Conservation (phyloP, 1,140 invertebrate genomes). For the Melanaphis sacchari region DNA sequence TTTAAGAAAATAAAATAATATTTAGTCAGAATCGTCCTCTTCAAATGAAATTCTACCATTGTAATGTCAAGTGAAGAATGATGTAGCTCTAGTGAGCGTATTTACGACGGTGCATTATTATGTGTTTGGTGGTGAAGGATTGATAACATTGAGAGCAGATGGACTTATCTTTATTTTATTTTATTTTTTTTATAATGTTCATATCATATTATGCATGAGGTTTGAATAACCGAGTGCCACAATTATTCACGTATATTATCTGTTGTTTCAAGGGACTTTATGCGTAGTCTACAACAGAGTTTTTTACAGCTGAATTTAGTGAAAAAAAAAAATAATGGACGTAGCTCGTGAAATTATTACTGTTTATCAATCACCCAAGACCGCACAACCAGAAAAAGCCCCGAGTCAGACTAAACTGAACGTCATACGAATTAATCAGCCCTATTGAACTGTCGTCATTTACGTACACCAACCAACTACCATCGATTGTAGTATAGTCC, state of each 20-base stretch:
- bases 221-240: neutral
- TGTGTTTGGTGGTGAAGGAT: neutral
- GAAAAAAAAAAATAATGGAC: neutral
- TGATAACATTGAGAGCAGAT: neutral
- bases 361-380: neutral
- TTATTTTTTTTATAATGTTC: neutral
- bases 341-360: neutral
- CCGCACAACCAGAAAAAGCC: neutral
- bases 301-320: neutral
- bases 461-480: neutral
- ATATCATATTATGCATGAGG: neutral
- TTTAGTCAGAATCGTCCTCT: neutral
- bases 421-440: neutral
- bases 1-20: neutral
- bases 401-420: neutral
- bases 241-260: neutral
- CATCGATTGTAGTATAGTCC: neutral
- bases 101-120: neutral
- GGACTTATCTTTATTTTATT: neutral
- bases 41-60: neutral
- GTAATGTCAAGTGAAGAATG: neutral
- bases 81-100: neutral
- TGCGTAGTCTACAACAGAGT: neutral
- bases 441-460: neutral
- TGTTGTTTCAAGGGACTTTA: neutral